Percentiles rank a stretch among this genome's conserved stretches.
Evolutionary conservation across 2,888 invertebrate genomes (phyloP).

Genomic region (Drosophila quinaria): DNA sequence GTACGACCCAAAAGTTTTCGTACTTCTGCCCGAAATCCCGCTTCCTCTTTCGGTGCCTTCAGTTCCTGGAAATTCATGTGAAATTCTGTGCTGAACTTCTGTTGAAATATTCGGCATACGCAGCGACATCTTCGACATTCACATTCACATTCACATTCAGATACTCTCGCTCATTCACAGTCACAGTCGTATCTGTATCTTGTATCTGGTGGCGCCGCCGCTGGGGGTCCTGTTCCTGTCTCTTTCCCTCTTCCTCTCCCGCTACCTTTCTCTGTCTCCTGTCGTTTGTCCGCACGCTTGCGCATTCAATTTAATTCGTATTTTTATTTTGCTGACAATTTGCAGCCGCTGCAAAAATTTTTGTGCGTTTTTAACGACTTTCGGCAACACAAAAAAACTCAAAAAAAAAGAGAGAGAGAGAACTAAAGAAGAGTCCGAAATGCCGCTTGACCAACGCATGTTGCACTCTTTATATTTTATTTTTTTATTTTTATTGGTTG

Average conservation of each 20-base stretch:
- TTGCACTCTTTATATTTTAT: conserved; percentile 58
- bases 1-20: conserved; percentile 30
- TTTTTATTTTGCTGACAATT: conserved; percentile 75
- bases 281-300: conserved; percentile 61
- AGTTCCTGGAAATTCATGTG: conserved; percentile 58
- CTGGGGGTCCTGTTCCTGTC: conserved; percentile 72
- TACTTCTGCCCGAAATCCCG: conserved; percentile 6
- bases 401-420: conserved; percentile 12
- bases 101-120: conserved; percentile 80
- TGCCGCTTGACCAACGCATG: conserved; percentile 73
- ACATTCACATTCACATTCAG: conserved; percentile 46
- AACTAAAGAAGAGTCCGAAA: conserved; percentile 23
- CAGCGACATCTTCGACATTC: conserved; percentile 33
- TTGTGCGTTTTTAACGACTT: conserved; percentile 76
- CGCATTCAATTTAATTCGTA: conserved; percentile 79
- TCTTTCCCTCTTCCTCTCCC: conserved; percentile 3
- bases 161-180: conserved; percentile 47
- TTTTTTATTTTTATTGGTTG: conserved; percentile 15
- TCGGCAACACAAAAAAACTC: conserved; percentile 27
- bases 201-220: conserved; percentile 79
- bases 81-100: conserved; percentile 73
- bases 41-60: not conserved
- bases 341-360: conserved; percentile 69
- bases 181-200: conserved; percentile 75
- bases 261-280: conserved; percentile 29